Conservation (phyloP, 1,140 invertebrate species). For the Amphibalanus amphitrite region DNA sequence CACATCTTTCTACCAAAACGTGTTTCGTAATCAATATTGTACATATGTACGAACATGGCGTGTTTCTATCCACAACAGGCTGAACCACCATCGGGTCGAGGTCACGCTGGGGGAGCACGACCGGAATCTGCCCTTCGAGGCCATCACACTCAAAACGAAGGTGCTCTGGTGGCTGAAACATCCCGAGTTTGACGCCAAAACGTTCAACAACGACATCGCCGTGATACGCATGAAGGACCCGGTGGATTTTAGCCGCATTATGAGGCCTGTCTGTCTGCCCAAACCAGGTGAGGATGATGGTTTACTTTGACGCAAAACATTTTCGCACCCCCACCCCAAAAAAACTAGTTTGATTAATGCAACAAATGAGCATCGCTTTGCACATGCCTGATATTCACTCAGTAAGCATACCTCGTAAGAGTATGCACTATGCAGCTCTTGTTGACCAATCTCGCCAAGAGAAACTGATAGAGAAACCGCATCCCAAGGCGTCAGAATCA, state of each 20-base stretch:
- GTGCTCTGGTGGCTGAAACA: conserved; percentile 55
- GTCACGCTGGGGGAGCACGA: conserved; percentile 63
- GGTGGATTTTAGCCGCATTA: conserved; percentile 42
- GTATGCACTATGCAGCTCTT: too few relatives aligned
- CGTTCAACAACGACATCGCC: conserved; percentile 68
- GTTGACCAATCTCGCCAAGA: too few relatives aligned
- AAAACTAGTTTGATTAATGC: too few relatives aligned
- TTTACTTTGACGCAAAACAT: conserved; percentile 6
- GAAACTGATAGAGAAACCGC: too few relatives aligned
- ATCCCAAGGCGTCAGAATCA: too few relatives aligned
- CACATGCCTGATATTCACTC: too few relatives aligned
- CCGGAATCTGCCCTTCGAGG: conserved; percentile 43
- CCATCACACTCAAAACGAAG: conserved; percentile 41
- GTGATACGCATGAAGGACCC: conserved; percentile 43
- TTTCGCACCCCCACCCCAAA: too few relatives aligned
- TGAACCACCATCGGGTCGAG: conserved; percentile 22
- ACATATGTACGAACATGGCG: too few relatives aligned
- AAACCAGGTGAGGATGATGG: conserved; percentile 31
- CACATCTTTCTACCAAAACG: too few relatives aligned
- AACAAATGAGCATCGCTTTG: too few relatives aligned
- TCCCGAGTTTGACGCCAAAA: conserved; percentile 42
- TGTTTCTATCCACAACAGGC: conserved; percentile 13
- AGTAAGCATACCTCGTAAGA: too few relatives aligned
- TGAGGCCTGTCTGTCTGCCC: conserved; percentile 62
- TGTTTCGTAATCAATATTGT: too few relatives aligned